Evolutionary conservation across 2,113 vertebrate species (phyloP).

Genomic region (Mustela nigripes): DNA sequence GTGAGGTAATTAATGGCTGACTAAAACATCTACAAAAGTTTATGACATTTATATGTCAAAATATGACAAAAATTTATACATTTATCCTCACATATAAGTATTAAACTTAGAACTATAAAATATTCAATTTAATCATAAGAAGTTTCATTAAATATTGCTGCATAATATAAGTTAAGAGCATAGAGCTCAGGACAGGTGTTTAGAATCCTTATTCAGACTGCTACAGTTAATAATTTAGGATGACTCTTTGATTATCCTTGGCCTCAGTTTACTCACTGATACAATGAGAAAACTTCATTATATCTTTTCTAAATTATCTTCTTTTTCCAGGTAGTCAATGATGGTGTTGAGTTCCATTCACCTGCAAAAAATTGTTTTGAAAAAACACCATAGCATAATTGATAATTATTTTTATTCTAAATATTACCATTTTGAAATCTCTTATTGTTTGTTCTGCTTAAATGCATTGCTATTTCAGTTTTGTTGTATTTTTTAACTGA

Average conservation of each 20-base stretch:
- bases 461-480: neutral
- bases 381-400: neutral
- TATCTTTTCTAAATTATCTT: neutral
- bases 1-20: neutral
- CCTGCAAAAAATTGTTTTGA: neutral
- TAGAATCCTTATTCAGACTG: neutral
- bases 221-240: neutral
- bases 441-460: neutral
- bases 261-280: neutral
- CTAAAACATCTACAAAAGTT: neutral
- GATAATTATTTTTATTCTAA: conserved; percentile 24
- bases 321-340: neutral
- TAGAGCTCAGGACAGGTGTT: neutral
- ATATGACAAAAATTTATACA: neutral
- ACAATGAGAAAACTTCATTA: neutral
- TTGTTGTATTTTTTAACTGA: neutral
- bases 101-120: neutral
- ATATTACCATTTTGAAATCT: neutral
- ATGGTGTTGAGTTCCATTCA: neutral
- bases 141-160: neutral
- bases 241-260: neutral
- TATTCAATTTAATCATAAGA: neutral
- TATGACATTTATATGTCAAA: no score
- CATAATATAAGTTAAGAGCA: neutral
- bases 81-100: neutral